Percentiles rank a stretch among this genome's conserved stretches.
Conservation (phyloP, 2,113 vertebrate genomes). For the Cinclus mexicanus region DNA sequence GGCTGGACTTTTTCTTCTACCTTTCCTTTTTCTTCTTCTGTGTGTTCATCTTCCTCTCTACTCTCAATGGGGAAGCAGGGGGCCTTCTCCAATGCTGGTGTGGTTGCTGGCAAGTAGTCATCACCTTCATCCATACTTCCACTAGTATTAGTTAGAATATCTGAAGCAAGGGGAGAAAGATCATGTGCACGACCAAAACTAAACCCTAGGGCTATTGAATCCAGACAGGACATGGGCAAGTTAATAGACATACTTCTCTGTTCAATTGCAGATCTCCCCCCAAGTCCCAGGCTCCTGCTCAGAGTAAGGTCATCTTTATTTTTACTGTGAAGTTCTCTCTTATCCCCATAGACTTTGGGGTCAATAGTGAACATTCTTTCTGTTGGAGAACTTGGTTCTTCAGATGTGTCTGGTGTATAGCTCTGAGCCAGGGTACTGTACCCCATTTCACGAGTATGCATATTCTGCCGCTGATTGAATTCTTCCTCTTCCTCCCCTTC, state of each 20-base stretch:
- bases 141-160: conserved; percentile 94
- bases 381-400: conserved; percentile 75
- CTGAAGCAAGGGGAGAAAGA: conserved; percentile 93
- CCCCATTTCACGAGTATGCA: conserved; percentile 77
- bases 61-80: conserved; percentile 83
- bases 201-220: conserved; percentile 85
- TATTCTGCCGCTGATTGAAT: conserved; percentile 45
- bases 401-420: conserved; percentile 71
- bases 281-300: conserved; percentile 85
- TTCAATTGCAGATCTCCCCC: conserved; percentile 89
- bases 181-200: conserved; percentile 87
- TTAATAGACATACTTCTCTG: conserved; percentile 98
- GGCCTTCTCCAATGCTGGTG: conserved; percentile 86
- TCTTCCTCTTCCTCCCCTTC: conserved; percentile 63
- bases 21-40: conserved; percentile 54
- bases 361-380: conserved; percentile 83
- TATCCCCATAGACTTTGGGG: conserved; percentile 81
- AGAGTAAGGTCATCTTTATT: conserved; percentile 93
- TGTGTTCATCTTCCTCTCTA: conserved; percentile 67
- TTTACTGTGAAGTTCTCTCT: conserved; percentile 82
- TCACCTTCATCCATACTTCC: conserved; percentile 95
- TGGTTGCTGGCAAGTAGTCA: conserved; percentile 92
- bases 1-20: conserved; percentile 73
- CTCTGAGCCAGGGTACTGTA: conserved; percentile 86
- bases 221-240: conserved; percentile 90